Base-by-base conservation (phyloP, 1,140 invertebrate species). In the Helicoverpa zea region DNA sequence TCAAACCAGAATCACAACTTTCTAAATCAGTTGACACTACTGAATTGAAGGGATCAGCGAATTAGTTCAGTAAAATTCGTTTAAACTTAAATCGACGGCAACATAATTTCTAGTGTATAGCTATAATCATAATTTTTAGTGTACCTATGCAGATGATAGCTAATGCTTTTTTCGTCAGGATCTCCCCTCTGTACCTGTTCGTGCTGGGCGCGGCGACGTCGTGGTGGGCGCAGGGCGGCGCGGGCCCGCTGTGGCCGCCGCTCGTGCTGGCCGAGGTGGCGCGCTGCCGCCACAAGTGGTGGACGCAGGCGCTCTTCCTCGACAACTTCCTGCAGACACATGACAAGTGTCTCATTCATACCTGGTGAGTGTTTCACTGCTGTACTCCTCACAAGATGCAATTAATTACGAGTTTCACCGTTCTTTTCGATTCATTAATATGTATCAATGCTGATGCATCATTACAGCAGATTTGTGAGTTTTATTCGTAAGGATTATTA, bases 231-330 rank as follows among this genome's bases (percentile, higher is more conserved):
- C 81, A 81, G 23, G 18, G 81, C 12, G 81, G 88, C 30, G 74
- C 83, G 16, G 91, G 91, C 0, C 88, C 93, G 1, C 81, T 90
- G 52, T 92, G 91, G 91, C 4, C 63, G 0, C 78, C 79, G 0
- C 54, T 93, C 2, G 81, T 92, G 47, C 82, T 82, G 7, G 61
- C 47, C 5, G 96, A 96, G 79, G 88, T 89, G 13, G 86, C 94
- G 4, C 89, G 88, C 66, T 97, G 96, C 73, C 91, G 94, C 0
- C 83, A 93, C 10, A 95, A 95, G 79, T 97, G 96, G 96, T 97
- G 96, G 96, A 90, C 94, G 2, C 96, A 96, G 86, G 83, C 96
- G 0, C 88, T 97, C 1, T 97, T 96, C 80, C 81, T 97, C 0
- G 96, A 96, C 81, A 97, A 96, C 79, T 70, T 86, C 16, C 35